A percentile compares a stretch with the other conserved stretches of the same genome.
These are phyloP conservation scores for Oscheius sp. DNA, from an alignment of 2,888 invertebrate species.

Conservation along the genomic window DNA sequence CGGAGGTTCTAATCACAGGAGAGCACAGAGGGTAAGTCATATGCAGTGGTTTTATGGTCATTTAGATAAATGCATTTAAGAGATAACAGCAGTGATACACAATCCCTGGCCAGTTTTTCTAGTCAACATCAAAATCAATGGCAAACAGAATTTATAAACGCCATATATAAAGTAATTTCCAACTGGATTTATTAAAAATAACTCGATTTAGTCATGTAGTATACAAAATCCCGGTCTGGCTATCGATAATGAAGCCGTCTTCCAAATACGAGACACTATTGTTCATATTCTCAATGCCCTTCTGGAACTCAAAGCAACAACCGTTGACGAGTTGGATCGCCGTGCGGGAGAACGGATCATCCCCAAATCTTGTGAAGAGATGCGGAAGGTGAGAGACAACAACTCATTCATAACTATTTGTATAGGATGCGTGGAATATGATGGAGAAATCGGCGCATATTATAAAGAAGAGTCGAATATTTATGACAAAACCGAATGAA, in stretches of 20 bases:
- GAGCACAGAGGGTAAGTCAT: too few species aligned
- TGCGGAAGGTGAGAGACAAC: neutral
- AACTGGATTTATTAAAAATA: neutral
- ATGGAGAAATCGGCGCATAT: constrained; percentile 4
- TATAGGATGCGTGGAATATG: constrained; percentile 10
- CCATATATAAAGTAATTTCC: constrained; percentile 11
- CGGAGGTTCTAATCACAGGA: too few species aligned
- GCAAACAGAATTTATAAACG: constrained; percentile 14
- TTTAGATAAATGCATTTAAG: constrained; percentile 4
- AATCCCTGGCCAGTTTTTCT: constrained; percentile 12
- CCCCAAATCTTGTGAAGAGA: constrained; percentile 17
- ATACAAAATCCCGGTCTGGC: constrained; percentile 12
- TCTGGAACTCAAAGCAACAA: constrained; percentile 5
- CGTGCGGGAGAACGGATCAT: constrained; percentile 11
- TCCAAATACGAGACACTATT: constrained; percentile 8
- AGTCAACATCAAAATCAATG: constrained; percentile 10
- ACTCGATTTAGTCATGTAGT: neutral
- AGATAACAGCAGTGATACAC: constrained; percentile 17
- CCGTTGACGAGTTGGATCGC: neutral
- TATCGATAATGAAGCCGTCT: constrained; percentile 13
- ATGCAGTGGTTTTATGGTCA: too few species aligned
- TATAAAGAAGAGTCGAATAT: constrained; percentile 1
- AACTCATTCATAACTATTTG: neutral
- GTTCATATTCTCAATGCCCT: constrained; percentile 17
- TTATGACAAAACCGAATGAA: constrained; percentile 11